Base-by-base conservation (phyloP, 2,888 invertebrate species). In the Zaprionus bogoriensis region DNA sequence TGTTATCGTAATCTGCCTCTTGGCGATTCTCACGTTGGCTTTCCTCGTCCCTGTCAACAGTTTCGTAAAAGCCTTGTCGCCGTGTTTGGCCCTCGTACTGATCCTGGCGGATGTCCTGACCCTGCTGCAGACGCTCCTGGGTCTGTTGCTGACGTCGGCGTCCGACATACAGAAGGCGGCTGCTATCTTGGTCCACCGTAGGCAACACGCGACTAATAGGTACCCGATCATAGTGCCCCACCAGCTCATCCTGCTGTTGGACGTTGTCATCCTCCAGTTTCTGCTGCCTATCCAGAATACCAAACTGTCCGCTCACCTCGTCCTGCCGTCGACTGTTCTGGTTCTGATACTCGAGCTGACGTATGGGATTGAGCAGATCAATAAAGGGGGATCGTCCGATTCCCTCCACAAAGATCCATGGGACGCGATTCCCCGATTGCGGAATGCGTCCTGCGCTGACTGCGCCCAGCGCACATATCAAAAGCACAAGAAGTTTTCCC, bases 111-210 rank as follows among this genome's bases (percentile, higher is more conserved):
- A 12, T 12, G 6, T 32, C 14, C 32, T 36, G 32, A 1, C 6
- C 7, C 7, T 71, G 50, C 27, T 57, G 57, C 25, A n/a, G n/a
- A 32, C 32, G 32, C 14, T 32, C 14, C 32, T 36, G 32, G 3
- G 7, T 14, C 7, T 71, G 50, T 20, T 57, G 57, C 25, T 65
- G 55, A 4, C 81, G 83, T n/a, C 87, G 85, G 20, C 87, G 87
- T 7, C 58, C 67, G 4, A 78, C 67, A 20, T 60, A 58, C 50
- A 87, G 42, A 6, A 80, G 59, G 4, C 83, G 83, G 25, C 60
- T 67, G 48, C 65, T 83, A 36, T 62, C 20, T 12, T 47, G 48
- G 38, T 65, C 64, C 3, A 60, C 41, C 3, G 67, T 69, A 39
- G 86, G 77, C 61, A 81, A n/a, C n/a, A n/a, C 9, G 1, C 57